A percentile compares a stretch with the other conserved stretches of the same genome.
phyloP scores from a whole-genome alignment of 2,797 vertebrate species.

The Schizopygopsis malacanthus region DNA sequence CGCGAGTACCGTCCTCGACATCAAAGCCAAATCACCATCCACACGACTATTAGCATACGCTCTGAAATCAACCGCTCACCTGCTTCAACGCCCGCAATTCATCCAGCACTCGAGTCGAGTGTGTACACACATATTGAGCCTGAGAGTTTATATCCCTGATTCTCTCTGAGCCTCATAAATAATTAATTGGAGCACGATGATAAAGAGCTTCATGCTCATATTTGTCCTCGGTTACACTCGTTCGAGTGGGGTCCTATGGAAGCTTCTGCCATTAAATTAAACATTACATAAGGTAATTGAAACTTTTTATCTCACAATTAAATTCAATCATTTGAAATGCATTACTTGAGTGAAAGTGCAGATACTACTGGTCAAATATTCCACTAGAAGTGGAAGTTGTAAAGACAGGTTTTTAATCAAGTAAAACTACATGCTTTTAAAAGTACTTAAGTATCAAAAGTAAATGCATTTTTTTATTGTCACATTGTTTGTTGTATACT shows the following conservation, averaged over 20 bases:
- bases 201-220: slow-evolving; percentile 7
- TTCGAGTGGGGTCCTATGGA: slow-evolving; percentile 4
- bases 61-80: slow-evolving; percentile 15
- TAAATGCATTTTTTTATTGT: too few relatives aligned
- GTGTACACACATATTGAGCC: slow-evolving; percentile 3
- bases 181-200: slow-evolving; percentile 19
- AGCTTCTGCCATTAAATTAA: neutral
- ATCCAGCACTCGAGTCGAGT: neutral
- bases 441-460: too few relatives aligned
- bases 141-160: slow-evolving; percentile 17
- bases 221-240: slow-evolving; percentile 23
- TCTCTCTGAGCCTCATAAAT: slow-evolving; percentile 29
- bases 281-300: neutral
- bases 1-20: slow-evolving; percentile 14
- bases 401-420: too few relatives aligned
- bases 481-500: too few relatives aligned
- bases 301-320: neutral
- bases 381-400: too few relatives aligned
- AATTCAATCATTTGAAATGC: too few relatives aligned
- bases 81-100: slow-evolving; percentile 30
- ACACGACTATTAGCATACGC: slow-evolving; percentile 2
- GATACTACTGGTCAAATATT: too few relatives aligned
- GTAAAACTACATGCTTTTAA: too few relatives aligned
- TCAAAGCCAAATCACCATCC: slow-evolving; percentile 30
- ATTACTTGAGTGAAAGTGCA: too few relatives aligned